A percentile compares a stretch with the other conserved stretches of the same genome.
phyloP scores from a whole-genome alignment of 2,113 vertebrate species.

The Festucalex cinctus region DNA sequence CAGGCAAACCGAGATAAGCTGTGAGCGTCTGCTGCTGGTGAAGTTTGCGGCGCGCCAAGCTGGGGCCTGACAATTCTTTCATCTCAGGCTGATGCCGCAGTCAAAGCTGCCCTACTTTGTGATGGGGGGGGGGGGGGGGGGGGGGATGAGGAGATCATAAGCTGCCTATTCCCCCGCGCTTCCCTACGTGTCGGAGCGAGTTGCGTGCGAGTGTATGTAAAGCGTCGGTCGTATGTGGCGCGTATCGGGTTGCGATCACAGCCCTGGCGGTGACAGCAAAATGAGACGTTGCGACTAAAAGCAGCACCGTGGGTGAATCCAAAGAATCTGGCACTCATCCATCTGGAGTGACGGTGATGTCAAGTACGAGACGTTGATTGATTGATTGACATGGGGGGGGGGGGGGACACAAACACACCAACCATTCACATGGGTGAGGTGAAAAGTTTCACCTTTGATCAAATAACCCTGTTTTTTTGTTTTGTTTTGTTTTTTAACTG shows the following conservation, averaged over 20 bases:
- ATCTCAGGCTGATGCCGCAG: constrained; percentile 62
- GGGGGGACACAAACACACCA: constrained; percentile 21
- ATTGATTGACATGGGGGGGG: constrained; percentile 53
- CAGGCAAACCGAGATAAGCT: constrained; percentile 58
- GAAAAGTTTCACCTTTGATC: constrained; percentile 57
- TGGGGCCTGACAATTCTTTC: constrained; percentile 64
- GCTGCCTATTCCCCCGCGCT: constrained; percentile 50
- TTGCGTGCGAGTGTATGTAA: constrained; percentile 3
- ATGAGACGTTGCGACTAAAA: constrained; percentile 62
- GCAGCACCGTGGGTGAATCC: constrained; percentile 60
- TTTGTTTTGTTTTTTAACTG: no score
- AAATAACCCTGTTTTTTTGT: constrained; percentile 46
- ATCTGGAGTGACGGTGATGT: constrained; percentile 64
- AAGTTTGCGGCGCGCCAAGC: constrained; percentile 58
- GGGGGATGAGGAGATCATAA: constrained; percentile 59
- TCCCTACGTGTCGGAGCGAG: constrained; percentile 27
- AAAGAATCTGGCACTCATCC: constrained; percentile 64
- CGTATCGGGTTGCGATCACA: constrained; percentile 55
- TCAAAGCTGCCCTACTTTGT: constrained; percentile 72
- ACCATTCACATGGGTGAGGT: constrained; percentile 43
- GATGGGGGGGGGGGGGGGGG: constrained; percentile 60
- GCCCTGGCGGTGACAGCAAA: constrained; percentile 57
- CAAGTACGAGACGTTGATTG: constrained; percentile 59
- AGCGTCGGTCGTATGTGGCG: constrained; percentile 22
- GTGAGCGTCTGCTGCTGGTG: constrained; percentile 57